Evolutionary conservation across 1,140 invertebrate genomes (phyloP).

Genomic region (Orussus abietinus): DNA sequence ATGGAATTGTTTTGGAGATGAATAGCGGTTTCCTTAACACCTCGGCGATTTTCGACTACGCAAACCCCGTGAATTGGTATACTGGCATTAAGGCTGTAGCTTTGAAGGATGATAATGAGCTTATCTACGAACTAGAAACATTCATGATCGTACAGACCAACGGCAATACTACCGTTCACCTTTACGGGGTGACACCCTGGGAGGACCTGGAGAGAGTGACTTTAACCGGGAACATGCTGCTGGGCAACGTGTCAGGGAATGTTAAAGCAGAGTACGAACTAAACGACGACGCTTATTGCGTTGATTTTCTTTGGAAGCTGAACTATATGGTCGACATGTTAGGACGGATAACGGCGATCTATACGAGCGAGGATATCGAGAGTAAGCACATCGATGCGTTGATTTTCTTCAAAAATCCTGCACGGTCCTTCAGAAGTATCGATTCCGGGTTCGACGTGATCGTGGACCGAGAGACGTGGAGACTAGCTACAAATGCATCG

Average conservation of each 20-base stretch:
- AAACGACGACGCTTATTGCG: conserved; percentile 27
- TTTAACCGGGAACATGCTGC: conserved; percentile 32
- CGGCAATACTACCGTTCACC: conserved; percentile 34
- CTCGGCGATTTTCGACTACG: conserved; percentile 22
- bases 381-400: conserved; percentile 50
- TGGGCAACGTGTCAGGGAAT: conserved; percentile 27
- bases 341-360: conserved; percentile 21
- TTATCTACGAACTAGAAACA: conserved; percentile 29
- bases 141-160: conserved; percentile 39
- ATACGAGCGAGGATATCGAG: conserved; percentile 34
- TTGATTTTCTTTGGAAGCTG: conserved; percentile 31
- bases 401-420: conserved; percentile 56
- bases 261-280: conserved; percentile 28
- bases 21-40: conserved; percentile 21
- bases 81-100: conserved; percentile 5
- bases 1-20: conserved; percentile 19
- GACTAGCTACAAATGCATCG: conserved; percentile 58
- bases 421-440: conserved; percentile 47
- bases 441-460: conserved; percentile 54
- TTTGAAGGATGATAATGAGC: too few relatives aligned
- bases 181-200: conserved; percentile 33
- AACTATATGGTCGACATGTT: conserved; percentile 35
- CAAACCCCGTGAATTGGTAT: conserved; percentile 44
- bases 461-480: conserved; percentile 54
- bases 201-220: conserved; percentile 27